phyloP scores from a whole-genome alignment of 1,140 invertebrate genomes.

The Zaprionus capensis region DNA sequence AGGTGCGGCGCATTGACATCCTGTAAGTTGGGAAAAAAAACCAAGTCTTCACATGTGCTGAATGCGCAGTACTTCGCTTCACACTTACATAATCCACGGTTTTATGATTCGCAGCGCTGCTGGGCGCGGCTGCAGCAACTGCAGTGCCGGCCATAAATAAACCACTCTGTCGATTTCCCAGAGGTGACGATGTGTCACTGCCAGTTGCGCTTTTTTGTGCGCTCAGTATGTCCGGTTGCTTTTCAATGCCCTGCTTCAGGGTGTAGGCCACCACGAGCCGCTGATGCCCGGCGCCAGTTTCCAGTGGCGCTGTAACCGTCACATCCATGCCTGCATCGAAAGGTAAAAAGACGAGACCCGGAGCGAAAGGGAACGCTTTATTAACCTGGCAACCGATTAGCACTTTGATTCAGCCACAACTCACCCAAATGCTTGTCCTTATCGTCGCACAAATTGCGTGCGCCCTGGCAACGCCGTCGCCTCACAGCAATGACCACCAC shows the following conservation, averaged over 20 bases:
- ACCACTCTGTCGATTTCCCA: slow-evolving; percentile 83
- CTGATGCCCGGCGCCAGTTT: slow-evolving; percentile 87
- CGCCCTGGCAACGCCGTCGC: slow-evolving; percentile 80
- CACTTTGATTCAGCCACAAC: slow-evolving; percentile 22
- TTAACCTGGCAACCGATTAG: slow-evolving; percentile 4
- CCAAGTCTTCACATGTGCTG: slow-evolving; percentile 15
- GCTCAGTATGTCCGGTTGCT: slow-evolving; percentile 84
- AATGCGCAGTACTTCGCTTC: slow-evolving; percentile 4
- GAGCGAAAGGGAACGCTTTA: background rate
- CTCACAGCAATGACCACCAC: slow-evolving; percentile 86
- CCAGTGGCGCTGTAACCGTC: slow-evolving; percentile 84
- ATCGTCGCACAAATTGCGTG: slow-evolving; percentile 76
- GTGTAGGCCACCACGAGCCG: slow-evolving; percentile 87
- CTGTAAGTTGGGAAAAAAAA: slow-evolving; percentile 50
- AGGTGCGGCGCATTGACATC: slow-evolving; percentile 69
- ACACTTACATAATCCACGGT: slow-evolving; percentile 78
- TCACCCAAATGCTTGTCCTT: slow-evolving; percentile 87
- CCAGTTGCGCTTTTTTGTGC: slow-evolving; percentile 84
- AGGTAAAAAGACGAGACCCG: slow-evolving; percentile 12
- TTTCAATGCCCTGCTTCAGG: slow-evolving; percentile 85
- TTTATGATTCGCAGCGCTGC: slow-evolving; percentile 66
- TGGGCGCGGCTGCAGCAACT: slow-evolving; percentile 53
- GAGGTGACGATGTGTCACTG: slow-evolving; percentile 79
- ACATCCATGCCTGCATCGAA: slow-evolving; percentile 83
- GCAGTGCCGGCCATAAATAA: slow-evolving; percentile 59